Evolutionary conservation across 2,888 invertebrate genomes (phyloP), one percentile per base, ranked within the genome.

Genomic region (Labia minor): DNA sequence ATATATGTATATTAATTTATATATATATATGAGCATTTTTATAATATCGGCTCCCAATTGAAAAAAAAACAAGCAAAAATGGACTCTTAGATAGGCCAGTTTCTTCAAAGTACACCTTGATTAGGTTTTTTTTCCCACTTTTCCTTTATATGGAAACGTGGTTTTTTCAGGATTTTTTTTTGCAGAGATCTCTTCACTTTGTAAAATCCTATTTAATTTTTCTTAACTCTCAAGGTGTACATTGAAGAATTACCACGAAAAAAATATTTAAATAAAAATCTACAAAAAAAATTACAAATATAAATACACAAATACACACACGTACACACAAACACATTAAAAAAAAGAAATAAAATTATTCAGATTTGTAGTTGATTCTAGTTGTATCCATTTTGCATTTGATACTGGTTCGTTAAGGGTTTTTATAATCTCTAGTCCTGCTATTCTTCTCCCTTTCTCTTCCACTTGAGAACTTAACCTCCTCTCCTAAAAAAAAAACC

Each of bases 361-460:
- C 64, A 49, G 65, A 69, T 70, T 69, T 68, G 65, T 69, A 69
- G 70, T 67, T 68, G 67, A 68, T 70, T 67, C 68, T 69, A 69
- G 68, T 49, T 49, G 49, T 65, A 69, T 69, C 68, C 69, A 68
- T 67, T 67, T 69, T 70, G 69, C 70, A 70, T 69, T 69, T 69
- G 70, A 69, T 70, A 70, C 70, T 67, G 69, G 68, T 67, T 69
- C 67, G 67, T 70, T 70, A 69, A 49, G 67, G 68, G 67, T 72
- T 70, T 70, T 70, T 70, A 69, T 69, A 72, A 72, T 70, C 72
- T 72, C 72, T 72, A 72, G 72, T 72, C 72, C 71, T 69, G 71
- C 70, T 70, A 69, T 72, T 71, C 70, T 68, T 70, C 67, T 68
- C 67, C 65, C 62, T 65, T 66, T 61, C 64, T 62, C 49, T 49